These are phyloP conservation scores for Botia almorhae DNA, from an alignment of 2,797 vertebrate genomes.

Conservation along the genomic window DNA sequence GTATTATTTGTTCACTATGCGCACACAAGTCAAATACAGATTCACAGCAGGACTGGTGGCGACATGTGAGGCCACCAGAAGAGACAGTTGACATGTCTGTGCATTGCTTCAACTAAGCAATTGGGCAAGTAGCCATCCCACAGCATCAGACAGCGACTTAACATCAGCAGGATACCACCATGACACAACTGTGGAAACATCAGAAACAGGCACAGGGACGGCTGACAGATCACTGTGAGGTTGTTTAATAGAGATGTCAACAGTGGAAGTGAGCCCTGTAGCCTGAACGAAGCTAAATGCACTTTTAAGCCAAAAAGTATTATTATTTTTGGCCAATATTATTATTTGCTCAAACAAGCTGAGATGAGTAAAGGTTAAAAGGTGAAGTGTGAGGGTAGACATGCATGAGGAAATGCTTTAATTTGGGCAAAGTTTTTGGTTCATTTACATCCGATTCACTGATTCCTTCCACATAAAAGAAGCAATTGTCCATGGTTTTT, in stretches of 20 bases:
- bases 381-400: background rate
- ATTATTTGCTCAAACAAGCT: background rate
- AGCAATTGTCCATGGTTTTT: background rate
- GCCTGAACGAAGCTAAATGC: background rate
- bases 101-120: conserved; percentile 46
- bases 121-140: conserved; percentile 1
- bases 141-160: conserved; percentile 23
- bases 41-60: conserved; percentile 62
- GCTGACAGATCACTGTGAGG: background rate
- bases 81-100: conserved; percentile 68
- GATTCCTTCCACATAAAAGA: background rate
- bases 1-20: no score
- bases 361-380: background rate
- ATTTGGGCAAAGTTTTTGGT: background rate
- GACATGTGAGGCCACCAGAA: conserved; percentile 55
- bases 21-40: conserved; percentile 60
- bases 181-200: conserved; percentile 11
- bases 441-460: background rate
- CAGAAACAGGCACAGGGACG: conserved; percentile 1
- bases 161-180: background rate
- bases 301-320: background rate
- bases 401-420: background rate
- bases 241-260: background rate
- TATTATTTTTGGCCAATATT: no score
- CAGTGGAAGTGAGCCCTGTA: background rate